Base-by-base conservation (phyloP, 2,113 vertebrate species). In the Psittacus erithacus region DNA sequence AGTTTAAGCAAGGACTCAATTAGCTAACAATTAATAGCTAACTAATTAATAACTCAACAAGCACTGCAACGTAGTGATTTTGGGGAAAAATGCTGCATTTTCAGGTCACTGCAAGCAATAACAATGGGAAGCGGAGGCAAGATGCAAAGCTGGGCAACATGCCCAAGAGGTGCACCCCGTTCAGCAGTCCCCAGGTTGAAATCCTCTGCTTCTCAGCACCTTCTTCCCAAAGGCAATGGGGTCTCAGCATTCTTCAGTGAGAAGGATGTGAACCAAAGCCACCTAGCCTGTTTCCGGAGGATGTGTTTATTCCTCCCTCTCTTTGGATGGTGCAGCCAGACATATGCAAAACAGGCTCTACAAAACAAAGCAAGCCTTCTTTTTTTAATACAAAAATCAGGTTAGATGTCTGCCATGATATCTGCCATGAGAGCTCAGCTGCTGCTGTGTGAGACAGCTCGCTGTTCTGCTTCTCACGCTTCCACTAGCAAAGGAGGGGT, bases 11-110 rank as follows among this genome's bases (percentile, higher is more conserved):
- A 62, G 39, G 41, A 10, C 46, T 68, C 60, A 17, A 55, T 77
- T 14, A 14, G 2, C 43, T 35, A 13, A 25, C 0, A 0, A 24
- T 59, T 35, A 59, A 59, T 35, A 59, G 57, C n/a, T 24, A n/a
- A 59, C 33, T 59, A 59, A 59, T 35, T 35, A 35, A 59, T 24
- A 59, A 35, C 57, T 59, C 3, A 35, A 35, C 13, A 59, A 88
- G 41, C 39, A 44, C 9, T 24, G 46, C 52, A 57, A 4, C 2
- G 5, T 4, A 4, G 17, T 12, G 10, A 16, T 92, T 59, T 10
- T 2, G 1, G 20, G 41, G 29, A 16, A 13, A 49, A 81, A 46
- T 3, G 3, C 3, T 14, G 3, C 4, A 14, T 81, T 81, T 46
- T 43, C 33, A 20, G 81, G 33, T 65, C 15, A 11, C 41, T 39